These are phyloP conservation scores for Charanyca ferruginea DNA, from an alignment of 2,888 invertebrate species.

Conservation along the genomic window DNA sequence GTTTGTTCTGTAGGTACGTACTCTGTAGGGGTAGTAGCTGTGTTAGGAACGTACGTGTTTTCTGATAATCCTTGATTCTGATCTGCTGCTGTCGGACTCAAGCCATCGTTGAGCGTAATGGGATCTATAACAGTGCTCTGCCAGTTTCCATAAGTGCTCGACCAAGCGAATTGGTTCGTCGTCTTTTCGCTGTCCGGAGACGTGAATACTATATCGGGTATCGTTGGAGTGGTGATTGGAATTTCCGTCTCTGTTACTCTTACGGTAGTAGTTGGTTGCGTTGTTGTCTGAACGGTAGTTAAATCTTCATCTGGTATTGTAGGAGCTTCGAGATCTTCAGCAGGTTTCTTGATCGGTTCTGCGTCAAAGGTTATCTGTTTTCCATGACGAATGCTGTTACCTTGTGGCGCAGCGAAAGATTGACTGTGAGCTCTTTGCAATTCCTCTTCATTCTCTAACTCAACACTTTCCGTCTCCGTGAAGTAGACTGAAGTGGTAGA, in stretches of 20 bases:
- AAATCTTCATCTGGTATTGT: conserved; percentile 76
- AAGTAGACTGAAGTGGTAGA: conserved; percentile 81
- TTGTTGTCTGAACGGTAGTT: conserved; percentile 77
- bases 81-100: conserved; percentile 84
- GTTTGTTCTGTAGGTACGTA: conserved; percentile 79
- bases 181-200: conserved; percentile 83
- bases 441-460: conserved; percentile 91
- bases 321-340: conserved; percentile 86
- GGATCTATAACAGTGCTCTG: conserved; percentile 94
- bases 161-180: conserved; percentile 87
- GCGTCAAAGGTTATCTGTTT: conserved; percentile 81
- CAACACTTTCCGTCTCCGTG: conserved; percentile 84
- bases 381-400: conserved; percentile 84
- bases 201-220: conserved; percentile 78
- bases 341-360: conserved; percentile 78
- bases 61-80: conserved; percentile 74
- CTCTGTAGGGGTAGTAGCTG: conserved; percentile 76
- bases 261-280: conserved; percentile 75
- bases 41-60: conserved; percentile 75
- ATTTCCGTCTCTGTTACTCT: conserved; percentile 75
- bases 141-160: conserved; percentile 90
- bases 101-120: conserved; percentile 93
- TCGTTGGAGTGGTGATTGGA: conserved; percentile 75
- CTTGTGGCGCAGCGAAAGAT: conserved; percentile 92
- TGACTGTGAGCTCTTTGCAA: conserved; percentile 93